phyloP scores from a whole-genome alignment of 2,113 vertebrate species.

The Felis chaus region DNA sequence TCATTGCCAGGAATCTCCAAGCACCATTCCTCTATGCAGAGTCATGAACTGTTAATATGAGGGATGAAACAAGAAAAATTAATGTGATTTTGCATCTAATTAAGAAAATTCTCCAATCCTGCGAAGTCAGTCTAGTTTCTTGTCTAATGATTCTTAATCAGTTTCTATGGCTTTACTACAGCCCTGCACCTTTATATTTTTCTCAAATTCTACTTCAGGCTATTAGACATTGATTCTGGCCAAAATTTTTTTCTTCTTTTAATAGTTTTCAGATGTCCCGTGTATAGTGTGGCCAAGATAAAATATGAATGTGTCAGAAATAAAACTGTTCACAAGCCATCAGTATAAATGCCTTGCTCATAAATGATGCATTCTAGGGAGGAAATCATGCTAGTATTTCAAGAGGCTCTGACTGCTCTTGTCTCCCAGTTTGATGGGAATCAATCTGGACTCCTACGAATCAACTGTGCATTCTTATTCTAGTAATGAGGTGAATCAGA shows the following conservation, averaged over 20 bases:
- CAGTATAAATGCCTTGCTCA: constrained; percentile 35
- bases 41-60: neutral
- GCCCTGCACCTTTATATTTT: neutral
- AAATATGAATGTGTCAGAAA: constrained; percentile 27
- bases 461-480: constrained; percentile 23
- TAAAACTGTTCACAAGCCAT: neutral
- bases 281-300: neutral
- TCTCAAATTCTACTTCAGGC: constrained; percentile 9
- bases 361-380: constrained; percentile 6
- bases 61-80: neutral
- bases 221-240: neutral
- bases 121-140: neutral
- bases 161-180: neutral
- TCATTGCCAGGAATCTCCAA: neutral
- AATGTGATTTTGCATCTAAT: neutral
- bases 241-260: neutral
- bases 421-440: neutral
- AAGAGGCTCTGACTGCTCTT: neutral
- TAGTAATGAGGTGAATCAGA: neutral
- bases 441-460: neutral
- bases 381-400: neutral
- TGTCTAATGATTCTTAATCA: neutral
- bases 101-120: neutral
- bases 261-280: neutral
- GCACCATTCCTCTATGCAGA: neutral